Base-by-base conservation (phyloP, 2,888 invertebrate species). In the Tyria jacobaeae region DNA sequence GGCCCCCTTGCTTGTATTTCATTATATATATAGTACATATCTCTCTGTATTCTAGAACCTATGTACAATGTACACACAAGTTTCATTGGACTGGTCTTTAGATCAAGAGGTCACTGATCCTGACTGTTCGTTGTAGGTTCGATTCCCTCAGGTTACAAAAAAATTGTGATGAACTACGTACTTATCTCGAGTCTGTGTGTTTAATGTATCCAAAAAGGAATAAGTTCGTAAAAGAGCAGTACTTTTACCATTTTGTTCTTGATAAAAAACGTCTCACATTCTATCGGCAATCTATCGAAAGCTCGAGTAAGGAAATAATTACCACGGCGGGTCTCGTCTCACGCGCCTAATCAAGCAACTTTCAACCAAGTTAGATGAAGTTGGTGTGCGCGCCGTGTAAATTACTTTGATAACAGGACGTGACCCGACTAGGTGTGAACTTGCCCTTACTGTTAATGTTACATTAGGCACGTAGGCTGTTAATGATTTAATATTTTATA, bases 311-410 rank as follows among this genome's bases (percentile, higher is more conserved):
- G 76, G 75, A 81, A 82, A 85, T 85, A 82, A 81, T 85, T 83
- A 84, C 75, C 75, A 58, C 67, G 57, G 62, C 66, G 64, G 75
- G 72, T 85, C 85, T 83, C 85, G 60, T 65, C 84, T 86, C 90
- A 91, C 91, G 91, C 84, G 82, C 86, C 85, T 87, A 89, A 90
- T 90, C 89, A 90, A 87, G 77, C 84, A 88, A 89, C 85, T 89
- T 86, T 82, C 75, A 74, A 79, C 63, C 80, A 87, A 90, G 84
- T 90, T 89, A 86, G 88, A 90, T 90, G 84, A 85, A 89, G 88
- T 89, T 89, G 75, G 80, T 82, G 76, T 73, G 78, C 81, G 83
- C 82, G 80, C 85, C 81, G 87, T 83, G 87, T 88, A 83, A 88
- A 89, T 88, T 88, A 89, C 89, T 86, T 86, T 86, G 88, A 88